Percentiles rank a stretch among this genome's conserved stretches.
phyloP scores from a whole-genome alignment of 2,797 vertebrate genomes.

The Rhinophrynus dorsalis region DNA sequence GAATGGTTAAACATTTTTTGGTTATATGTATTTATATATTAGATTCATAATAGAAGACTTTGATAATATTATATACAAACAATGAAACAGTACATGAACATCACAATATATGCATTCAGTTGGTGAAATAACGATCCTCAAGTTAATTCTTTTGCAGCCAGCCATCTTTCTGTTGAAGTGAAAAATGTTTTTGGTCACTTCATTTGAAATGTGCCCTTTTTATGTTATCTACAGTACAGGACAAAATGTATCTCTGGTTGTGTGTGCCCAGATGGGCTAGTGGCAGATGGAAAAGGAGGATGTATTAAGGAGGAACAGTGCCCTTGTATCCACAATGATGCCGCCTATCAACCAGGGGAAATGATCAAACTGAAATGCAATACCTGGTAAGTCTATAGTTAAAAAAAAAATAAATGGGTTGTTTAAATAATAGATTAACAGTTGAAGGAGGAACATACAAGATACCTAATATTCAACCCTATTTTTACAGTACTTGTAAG shows the following conservation, averaged over 20 bases:
- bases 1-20: too few species aligned
- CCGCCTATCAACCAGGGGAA: slow-evolving; percentile 72
- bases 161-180: neutral
- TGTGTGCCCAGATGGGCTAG: slow-evolving; percentile 75
- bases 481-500: slow-evolving; percentile 71
- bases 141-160: too few species aligned
- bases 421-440: neutral
- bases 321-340: slow-evolving; percentile 83
- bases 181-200: too few species aligned
- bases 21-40: too few species aligned
- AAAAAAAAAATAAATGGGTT: too few species aligned
- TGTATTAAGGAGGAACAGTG: slow-evolving; percentile 75
- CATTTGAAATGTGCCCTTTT: too few species aligned
- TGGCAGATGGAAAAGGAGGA: slow-evolving; percentile 72
- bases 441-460: too few species aligned
- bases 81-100: too few species aligned
- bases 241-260: slow-evolving; percentile 82
- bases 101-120: too few species aligned
- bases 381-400: slow-evolving; percentile 80
- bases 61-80: too few species aligned
- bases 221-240: slow-evolving; percentile 69
- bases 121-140: too few species aligned
- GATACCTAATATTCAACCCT: neutral
- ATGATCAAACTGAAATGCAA: slow-evolving; percentile 82
- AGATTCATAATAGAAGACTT: too few species aligned